These are phyloP conservation scores for Neoaliturus tenellus DNA, from an alignment of 2,888 invertebrate species.

Conservation along the genomic window DNA sequence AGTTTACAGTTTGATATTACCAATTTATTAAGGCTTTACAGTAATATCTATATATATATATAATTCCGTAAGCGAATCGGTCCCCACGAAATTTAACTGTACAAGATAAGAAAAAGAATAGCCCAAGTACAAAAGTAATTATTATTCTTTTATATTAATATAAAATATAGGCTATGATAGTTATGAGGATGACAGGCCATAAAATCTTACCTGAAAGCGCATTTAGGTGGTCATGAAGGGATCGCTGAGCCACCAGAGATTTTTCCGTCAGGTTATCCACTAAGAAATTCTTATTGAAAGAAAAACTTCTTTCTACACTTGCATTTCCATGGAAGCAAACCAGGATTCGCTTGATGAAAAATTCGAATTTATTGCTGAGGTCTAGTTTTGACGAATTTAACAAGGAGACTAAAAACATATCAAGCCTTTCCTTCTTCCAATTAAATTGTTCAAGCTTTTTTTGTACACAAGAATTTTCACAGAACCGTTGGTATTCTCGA, in stretches of 20 bases:
- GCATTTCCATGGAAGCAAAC: slow-evolving; percentile 34
- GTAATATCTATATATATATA: no score
- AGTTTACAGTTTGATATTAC: no score
- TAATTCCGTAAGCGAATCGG: no score
- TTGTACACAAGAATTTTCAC: background rate
- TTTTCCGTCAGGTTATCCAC: slow-evolving; percentile 2
- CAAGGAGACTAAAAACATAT: no score
- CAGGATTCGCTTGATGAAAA: background rate
- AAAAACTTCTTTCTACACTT: background rate
- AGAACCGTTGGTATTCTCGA: background rate
- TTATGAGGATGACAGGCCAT: no score
- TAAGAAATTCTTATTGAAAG: background rate
- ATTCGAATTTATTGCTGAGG: background rate
- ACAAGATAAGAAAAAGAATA: no score
- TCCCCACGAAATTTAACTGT: no score
- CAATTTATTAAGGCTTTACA: no score
- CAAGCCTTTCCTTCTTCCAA: slow-evolving; percentile 21
- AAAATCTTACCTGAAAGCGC: background rate
- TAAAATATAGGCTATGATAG: no score
- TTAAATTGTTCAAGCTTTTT: background rate
- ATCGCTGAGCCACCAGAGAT: background rate
- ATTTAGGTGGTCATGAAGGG: slow-evolving; percentile 11
- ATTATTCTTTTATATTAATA: no score
- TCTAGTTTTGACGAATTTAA: no score
- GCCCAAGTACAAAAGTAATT: no score